A percentile compares a stretch with the other conserved stretches of the same genome.
phyloP scores from a whole-genome alignment of 64 coral and sea anemone species.

The Porites lutea region DNA sequence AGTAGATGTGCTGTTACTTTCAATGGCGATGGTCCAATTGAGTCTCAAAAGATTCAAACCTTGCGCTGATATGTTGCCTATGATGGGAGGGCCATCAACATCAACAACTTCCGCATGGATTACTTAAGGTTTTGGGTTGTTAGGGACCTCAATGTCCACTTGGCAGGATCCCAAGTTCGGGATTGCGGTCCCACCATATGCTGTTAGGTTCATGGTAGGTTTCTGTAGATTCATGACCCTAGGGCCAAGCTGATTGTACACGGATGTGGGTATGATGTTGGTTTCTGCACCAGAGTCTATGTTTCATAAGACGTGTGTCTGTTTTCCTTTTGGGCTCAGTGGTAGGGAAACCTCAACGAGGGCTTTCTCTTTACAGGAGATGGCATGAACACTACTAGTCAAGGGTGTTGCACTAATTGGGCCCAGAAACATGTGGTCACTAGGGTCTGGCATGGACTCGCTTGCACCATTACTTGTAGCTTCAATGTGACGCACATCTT shows the following conservation, averaged over 20 bases:
- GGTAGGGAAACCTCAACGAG: slow-evolving; percentile 47
- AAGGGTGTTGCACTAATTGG: slow-evolving; percentile 45
- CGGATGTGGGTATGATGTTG: slow-evolving; percentile 42
- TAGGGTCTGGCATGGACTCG: slow-evolving; percentile 14
- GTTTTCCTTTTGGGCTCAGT: slow-evolving; percentile 16
- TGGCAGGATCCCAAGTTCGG: slow-evolving; percentile 53
- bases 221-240: slow-evolving; percentile 22
- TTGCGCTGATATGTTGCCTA: slow-evolving; percentile 60
- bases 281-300: slow-evolving; percentile 64
- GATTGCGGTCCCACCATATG: slow-evolving; percentile 64
- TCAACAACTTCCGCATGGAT: slow-evolving; percentile 54
- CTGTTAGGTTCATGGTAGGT: slow-evolving; percentile 38
- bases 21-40: slow-evolving; percentile 60
- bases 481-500: slow-evolving; percentile 17
- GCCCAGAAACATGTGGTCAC: slow-evolving; percentile 58
- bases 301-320: slow-evolving; percentile 60
- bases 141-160: slow-evolving; percentile 42
- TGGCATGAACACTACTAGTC: slow-evolving; percentile 41
- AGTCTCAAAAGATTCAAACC: slow-evolving; percentile 59
- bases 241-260: slow-evolving; percentile 50
- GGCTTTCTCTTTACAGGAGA: slow-evolving; percentile 60
- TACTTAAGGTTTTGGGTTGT: slow-evolving; percentile 20
- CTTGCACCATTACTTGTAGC: neutral
- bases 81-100: slow-evolving; percentile 35
- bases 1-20: slow-evolving; percentile 12